Evolutionary conservation across 2,888 invertebrate species (phyloP).

Genomic region (Agrotis segetum): DNA sequence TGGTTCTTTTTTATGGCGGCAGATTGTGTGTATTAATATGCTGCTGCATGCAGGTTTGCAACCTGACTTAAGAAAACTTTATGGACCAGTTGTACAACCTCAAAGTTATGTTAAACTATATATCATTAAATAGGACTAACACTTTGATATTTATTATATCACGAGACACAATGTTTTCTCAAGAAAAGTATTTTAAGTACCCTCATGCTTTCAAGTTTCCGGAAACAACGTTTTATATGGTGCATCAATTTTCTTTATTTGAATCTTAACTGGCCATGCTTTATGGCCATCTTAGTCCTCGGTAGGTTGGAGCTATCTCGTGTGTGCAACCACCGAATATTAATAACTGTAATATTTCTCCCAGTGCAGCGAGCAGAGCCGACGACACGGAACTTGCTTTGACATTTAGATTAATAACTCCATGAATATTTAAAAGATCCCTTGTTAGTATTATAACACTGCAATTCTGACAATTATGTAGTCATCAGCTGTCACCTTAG

Average conservation of each 20-base stretch:
- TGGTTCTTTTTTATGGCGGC: constrained; percentile 21
- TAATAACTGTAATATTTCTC: constrained; percentile 87
- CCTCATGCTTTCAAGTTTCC: constrained; percentile 2
- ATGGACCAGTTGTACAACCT: not conserved
- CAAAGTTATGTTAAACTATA: not conserved
- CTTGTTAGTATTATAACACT: constrained; percentile 35
- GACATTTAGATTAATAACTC: constrained; percentile 81
- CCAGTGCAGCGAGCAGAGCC: constrained; percentile 72
- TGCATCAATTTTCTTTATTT: not conserved
- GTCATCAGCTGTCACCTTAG: not conserved
- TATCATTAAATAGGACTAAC: too few species aligned
- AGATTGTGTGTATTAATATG: constrained; percentile 23
- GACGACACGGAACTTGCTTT: constrained; percentile 82
- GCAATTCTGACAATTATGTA: constrained; percentile 19
- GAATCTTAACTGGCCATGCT: constrained; percentile 64
- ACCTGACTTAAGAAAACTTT: constrained; percentile 3
- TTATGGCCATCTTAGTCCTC: constrained; percentile 80
- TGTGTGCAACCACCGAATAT: constrained; percentile 85
- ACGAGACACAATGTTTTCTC: not conserved
- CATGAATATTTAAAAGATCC: constrained; percentile 71
- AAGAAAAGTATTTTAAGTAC: not conserved
- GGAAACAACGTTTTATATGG: constrained; percentile 1
- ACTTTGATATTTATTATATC: not conserved
- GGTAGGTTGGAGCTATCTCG: constrained; percentile 78
- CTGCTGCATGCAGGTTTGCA: constrained; percentile 2